Evolutionary conservation across 1,140 invertebrate species (phyloP), one percentile per base, ranked within the genome.

Genomic region (Listronotus bonariensis): DNA sequence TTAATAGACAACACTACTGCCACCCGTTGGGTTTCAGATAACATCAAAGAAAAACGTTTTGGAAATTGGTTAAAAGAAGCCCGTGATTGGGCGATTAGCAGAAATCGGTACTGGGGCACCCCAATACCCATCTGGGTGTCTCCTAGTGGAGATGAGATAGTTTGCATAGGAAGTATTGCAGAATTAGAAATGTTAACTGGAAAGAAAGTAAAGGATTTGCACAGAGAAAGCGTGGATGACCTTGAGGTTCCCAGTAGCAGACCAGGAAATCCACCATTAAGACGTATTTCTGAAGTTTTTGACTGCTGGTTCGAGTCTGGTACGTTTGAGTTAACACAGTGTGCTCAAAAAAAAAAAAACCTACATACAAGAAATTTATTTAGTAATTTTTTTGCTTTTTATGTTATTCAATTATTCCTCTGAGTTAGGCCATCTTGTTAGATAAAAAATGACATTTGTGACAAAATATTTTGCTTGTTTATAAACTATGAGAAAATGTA

Each of bases 231-330:
- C 74, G 90, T 99, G 70, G 98, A 99, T 81, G 80, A 92, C 69
- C 82, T 99, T 45, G 93, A 91, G 67, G 99, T 99, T 75, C 96
- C 97, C 4, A 99, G 97, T 0, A 82, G 81, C 45, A 85, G 88
- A 20, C 87, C 89, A 3, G 95, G 94, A 17, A 85, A 90, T 61
- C 92, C 93, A 12, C 88, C 90, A 12, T 79, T 99, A 12, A 86
- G 84, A 61, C 85, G 98, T 64, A 87, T 99, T 20, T 77, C 89
- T 6, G 96, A 99, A 81, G 98, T 99, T 0, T 99, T 99, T 82
- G 98, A 99, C 80, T 99, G 98, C 78, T 99, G 98, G 98, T 99
- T 99, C 81, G 98, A 99, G 79, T 98, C 95, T 17, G 98, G 62
- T 65, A 65, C 32, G 43, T 36, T n/a, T 26, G 20, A 5, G 20